Conservation (phyloP, 2,888 invertebrate species). For the Ectemnius lituratus region DNA sequence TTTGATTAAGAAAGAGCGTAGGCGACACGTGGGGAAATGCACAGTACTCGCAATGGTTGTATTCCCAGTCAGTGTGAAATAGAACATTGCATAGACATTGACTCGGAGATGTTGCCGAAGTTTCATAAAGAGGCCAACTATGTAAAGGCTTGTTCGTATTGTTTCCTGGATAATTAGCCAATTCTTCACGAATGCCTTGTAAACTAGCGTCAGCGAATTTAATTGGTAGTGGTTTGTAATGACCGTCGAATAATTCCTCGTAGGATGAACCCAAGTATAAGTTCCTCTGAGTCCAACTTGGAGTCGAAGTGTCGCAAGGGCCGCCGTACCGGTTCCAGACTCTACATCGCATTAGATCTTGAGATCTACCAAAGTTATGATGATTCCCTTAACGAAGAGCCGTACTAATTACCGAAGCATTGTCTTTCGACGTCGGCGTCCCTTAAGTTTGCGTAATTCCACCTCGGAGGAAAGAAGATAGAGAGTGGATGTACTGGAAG, state of each 20-base stretch:
- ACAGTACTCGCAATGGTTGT: slow-evolving; percentile 25
- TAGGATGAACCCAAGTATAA: slow-evolving; percentile 79
- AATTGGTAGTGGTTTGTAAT: slow-evolving; percentile 63
- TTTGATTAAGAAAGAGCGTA: slow-evolving; percentile 21
- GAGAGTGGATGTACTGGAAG: slow-evolving; percentile 77
- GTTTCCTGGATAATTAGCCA: slow-evolving; percentile 48
- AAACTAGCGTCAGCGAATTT: slow-evolving; percentile 65
- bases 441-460: slow-evolving; percentile 49
- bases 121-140: slow-evolving; percentile 62
- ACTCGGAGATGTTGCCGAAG: slow-evolving; percentile 17
- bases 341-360: slow-evolving; percentile 30
- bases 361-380: not conserved
- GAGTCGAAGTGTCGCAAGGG: slow-evolving; percentile 58
- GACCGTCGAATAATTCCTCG: slow-evolving; percentile 61
- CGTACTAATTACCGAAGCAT: slow-evolving; percentile 41
- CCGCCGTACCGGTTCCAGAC: slow-evolving; percentile 67
- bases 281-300: slow-evolving; percentile 80
- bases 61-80: slow-evolving; percentile 40
- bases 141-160: slow-evolving; percentile 42
- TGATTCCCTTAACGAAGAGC: not conserved
- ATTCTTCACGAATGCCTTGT: slow-evolving; percentile 54
- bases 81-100: slow-evolving; percentile 64
- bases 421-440: slow-evolving; percentile 17
- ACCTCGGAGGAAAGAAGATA: slow-evolving; percentile 76
- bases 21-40: slow-evolving; percentile 37